phyloP scores from a whole-genome alignment of 1,140 invertebrate species.

The Apis mellifera region DNA sequence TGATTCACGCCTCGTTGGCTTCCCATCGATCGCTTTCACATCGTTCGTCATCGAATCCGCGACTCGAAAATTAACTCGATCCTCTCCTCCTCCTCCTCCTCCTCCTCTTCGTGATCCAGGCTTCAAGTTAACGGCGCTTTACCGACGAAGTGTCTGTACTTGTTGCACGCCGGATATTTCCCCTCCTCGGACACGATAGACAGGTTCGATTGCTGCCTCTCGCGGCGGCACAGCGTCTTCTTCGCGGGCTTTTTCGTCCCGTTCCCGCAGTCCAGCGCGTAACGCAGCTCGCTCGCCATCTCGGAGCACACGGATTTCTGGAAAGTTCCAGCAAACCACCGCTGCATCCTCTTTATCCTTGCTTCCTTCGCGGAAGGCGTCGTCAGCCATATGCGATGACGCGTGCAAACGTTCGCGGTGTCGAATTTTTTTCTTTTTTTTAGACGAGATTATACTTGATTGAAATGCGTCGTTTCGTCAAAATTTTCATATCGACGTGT shows the following conservation, averaged over 20 bases:
- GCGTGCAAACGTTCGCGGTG: not conserved
- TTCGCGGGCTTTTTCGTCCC: slow-evolving; percentile 64
- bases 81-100: not conserved
- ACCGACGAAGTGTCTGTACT: slow-evolving; percentile 71
- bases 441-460: too few relatives aligned
- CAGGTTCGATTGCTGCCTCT: slow-evolving; percentile 66
- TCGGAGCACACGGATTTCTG: slow-evolving; percentile 86
- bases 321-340: slow-evolving; percentile 55
- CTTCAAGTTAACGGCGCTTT: slow-evolving; percentile 71
- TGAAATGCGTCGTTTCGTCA: too few relatives aligned
- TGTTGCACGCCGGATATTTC: slow-evolving; percentile 64
- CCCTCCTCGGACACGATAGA: slow-evolving; percentile 71
- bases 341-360: slow-evolving; percentile 34
- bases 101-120: not conserved
- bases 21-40: not conserved
- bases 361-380: not conserved
- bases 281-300: slow-evolving; percentile 86
- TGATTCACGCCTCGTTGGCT: not conserved
- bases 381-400: slow-evolving; percentile 37
- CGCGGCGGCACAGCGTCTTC: slow-evolving; percentile 56
- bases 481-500: too few relatives aligned
- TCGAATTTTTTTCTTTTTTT: too few relatives aligned
- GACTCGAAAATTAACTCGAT: not conserved
- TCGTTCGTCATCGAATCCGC: not conserved
- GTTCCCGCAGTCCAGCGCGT: slow-evolving; percentile 84